Percentiles rank a stretch among this genome's conserved stretches.
These are phyloP conservation scores for Coenonympha arcania DNA, from an alignment of 2,888 invertebrate genomes.

Conservation along the genomic window DNA sequence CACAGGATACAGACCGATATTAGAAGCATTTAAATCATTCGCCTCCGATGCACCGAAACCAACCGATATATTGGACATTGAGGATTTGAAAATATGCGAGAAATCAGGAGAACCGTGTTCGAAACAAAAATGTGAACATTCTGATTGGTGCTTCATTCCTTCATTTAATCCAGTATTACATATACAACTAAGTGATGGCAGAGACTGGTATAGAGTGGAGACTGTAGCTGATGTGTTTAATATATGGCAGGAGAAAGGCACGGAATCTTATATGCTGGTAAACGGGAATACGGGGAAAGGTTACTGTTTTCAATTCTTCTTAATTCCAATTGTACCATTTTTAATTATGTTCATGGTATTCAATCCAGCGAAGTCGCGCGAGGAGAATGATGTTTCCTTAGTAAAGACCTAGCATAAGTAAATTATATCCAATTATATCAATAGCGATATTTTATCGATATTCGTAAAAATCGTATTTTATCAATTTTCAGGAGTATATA, in stretches of 20 bases:
- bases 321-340: slow-evolving; percentile 32
- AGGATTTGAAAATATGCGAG: slow-evolving; percentile 37
- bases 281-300: slow-evolving; percentile 84
- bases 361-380: no score
- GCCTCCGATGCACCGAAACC: slow-evolving; percentile 73
- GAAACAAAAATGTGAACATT: slow-evolving; percentile 23
- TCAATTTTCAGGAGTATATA: slow-evolving; percentile 56
- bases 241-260: slow-evolving; percentile 48
- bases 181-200: slow-evolving; percentile 50
- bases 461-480: no score
- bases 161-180: slow-evolving; percentile 29
- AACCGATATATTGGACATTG: slow-evolving; percentile 55
- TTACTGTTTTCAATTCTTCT: no score
- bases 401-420: no score
- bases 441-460: no score
- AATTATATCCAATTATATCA: no score
- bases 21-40: slow-evolving; percentile 85
- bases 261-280: slow-evolving; percentile 74
- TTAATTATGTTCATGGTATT: no score
- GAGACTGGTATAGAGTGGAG: slow-evolving; percentile 71
- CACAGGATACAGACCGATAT: slow-evolving; percentile 84
- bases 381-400: no score
- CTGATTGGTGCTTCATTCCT: slow-evolving; percentile 40
- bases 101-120: slow-evolving; percentile 28
- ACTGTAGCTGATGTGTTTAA: slow-evolving; percentile 67